These are phyloP conservation scores for Pseudochaenichthys georgianus DNA, from an alignment of 2,797 vertebrate species.

Conservation along the genomic window DNA sequence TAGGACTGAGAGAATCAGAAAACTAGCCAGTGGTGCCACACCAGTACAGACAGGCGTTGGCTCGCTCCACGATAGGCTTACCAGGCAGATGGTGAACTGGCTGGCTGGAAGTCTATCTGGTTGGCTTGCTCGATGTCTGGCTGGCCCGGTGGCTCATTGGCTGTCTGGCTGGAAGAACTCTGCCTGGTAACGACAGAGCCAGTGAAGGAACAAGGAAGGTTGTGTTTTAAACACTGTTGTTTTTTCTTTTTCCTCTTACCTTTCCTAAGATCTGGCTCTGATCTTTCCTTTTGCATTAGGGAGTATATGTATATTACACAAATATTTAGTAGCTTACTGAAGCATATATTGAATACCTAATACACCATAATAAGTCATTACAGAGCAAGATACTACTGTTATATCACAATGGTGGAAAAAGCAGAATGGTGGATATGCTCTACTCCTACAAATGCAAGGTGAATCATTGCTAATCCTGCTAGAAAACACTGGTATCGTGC, in stretches of 20 bases:
- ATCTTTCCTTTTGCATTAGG: constrained; percentile 19
- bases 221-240: constrained; percentile 22
- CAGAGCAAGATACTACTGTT: not conserved
- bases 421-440: constrained; percentile 4
- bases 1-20: constrained; percentile 35
- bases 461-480: constrained; percentile 40
- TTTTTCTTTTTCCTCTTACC: constrained; percentile 1
- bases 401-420: constrained; percentile 11
- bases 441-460: constrained; percentile 26
- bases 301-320: not conserved
- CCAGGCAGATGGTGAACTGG: constrained; percentile 63
- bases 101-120: constrained; percentile 44
- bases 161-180: constrained; percentile 61
- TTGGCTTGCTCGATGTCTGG: constrained; percentile 46
- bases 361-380: not conserved
- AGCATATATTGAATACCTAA: not conserved
- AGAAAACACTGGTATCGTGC: constrained; percentile 30
- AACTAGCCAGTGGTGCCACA: constrained; percentile 54
- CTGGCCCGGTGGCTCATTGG: constrained; percentile 53
- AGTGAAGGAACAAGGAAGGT: constrained; percentile 46
- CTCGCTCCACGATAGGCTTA: constrained; percentile 35
- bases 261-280: constrained; percentile 3
- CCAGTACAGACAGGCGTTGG: constrained; percentile 59
- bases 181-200: constrained; percentile 64
- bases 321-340: not conserved